Percentiles rank a stretch among this genome's conserved stretches.
These are phyloP conservation scores for Dascillus cervinus DNA, from an alignment of 2,888 invertebrate genomes.

Conservation along the genomic window DNA sequence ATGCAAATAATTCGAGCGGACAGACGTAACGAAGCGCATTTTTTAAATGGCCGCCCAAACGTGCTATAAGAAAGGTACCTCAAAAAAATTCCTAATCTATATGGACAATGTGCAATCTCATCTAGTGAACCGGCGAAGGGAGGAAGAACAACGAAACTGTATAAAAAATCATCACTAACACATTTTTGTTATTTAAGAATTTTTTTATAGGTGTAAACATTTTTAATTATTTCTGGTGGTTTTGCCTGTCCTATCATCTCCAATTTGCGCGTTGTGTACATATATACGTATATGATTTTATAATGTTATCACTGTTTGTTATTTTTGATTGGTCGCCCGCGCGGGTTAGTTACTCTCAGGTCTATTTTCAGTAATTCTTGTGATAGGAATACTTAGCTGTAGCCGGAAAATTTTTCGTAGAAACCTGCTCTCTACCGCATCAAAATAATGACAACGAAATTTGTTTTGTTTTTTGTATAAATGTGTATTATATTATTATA, in stretches of 20 bases:
- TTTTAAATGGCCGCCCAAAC: conserved; percentile 17
- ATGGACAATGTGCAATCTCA: conserved; percentile 40
- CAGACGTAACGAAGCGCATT: too few relatives aligned
- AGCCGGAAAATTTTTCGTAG: too few relatives aligned
- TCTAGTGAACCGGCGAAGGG: conserved; percentile 33
- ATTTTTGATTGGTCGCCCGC: too few relatives aligned
- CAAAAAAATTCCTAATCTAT: conserved; percentile 32
- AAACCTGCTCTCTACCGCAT: too few relatives aligned
- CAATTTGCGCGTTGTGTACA: conserved; percentile 19
- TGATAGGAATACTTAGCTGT: too few relatives aligned
- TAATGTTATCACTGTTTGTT: too few relatives aligned
- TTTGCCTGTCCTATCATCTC: conserved; percentile 13
- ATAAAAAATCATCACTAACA: not conserved
- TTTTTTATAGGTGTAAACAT: conserved; percentile 5
- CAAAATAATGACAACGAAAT: too few relatives aligned
- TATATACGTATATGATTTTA: conserved; percentile 17
- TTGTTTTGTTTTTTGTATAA: too few relatives aligned
- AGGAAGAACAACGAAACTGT: conserved; percentile 26
- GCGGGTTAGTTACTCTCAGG: too few relatives aligned
- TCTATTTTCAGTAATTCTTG: too few relatives aligned
- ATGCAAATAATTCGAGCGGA: too few relatives aligned
- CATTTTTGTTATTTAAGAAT: conserved; percentile 1
- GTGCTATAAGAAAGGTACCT: conserved; percentile 44
- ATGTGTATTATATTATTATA: not conserved
- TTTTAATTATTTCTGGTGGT: conserved; percentile 19